Conservation (phyloP, 37 sponge, comb jelly and placozoan genomes). For the Bolinopsis microptera region DNA sequence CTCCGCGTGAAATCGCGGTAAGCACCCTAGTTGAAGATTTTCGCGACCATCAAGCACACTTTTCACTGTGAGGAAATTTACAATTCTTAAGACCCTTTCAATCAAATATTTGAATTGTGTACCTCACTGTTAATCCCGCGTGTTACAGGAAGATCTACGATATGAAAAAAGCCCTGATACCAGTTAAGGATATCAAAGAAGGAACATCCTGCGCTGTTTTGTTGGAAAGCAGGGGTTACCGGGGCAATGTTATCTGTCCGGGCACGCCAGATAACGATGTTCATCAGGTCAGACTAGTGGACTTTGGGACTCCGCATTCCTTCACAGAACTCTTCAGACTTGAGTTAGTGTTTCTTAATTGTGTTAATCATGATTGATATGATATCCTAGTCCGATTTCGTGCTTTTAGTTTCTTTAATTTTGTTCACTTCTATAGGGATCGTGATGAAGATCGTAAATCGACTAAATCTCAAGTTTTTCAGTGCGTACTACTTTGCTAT, state of each 20-base stretch:
- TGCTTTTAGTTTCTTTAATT: neutral
- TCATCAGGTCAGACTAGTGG: slow-evolving; percentile 59
- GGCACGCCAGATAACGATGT: slow-evolving; percentile 28
- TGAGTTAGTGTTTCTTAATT: slow-evolving; percentile 18
- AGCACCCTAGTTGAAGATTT: too few relatives aligned
- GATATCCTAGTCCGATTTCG: too few relatives aligned
- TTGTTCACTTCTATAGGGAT: too few relatives aligned
- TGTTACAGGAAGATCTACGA: slow-evolving; percentile 28
- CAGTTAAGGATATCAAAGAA: neutral
- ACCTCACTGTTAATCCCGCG: too few relatives aligned
- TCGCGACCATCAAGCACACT: too few relatives aligned
- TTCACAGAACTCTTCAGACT: slow-evolving; percentile 30
- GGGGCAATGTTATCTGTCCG: neutral
- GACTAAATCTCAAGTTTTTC: too few relatives aligned
- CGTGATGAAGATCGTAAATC: too few relatives aligned
- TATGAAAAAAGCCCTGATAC: slow-evolving; percentile 38
- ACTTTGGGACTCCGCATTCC: slow-evolving; percentile 58
- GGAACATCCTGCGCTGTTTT: slow-evolving; percentile 45
- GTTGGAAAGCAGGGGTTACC: slow-evolving; percentile 23
- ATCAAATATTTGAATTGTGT: too few relatives aligned
- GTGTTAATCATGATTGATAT: too few relatives aligned
- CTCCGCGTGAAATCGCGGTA: too few relatives aligned
- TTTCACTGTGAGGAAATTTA: too few relatives aligned
- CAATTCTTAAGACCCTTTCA: too few relatives aligned
- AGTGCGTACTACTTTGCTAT: slow-evolving; percentile 4